phyloP scores from a whole-genome alignment of 2,113 vertebrate genomes.

The Chrysochloris asiatica region DNA sequence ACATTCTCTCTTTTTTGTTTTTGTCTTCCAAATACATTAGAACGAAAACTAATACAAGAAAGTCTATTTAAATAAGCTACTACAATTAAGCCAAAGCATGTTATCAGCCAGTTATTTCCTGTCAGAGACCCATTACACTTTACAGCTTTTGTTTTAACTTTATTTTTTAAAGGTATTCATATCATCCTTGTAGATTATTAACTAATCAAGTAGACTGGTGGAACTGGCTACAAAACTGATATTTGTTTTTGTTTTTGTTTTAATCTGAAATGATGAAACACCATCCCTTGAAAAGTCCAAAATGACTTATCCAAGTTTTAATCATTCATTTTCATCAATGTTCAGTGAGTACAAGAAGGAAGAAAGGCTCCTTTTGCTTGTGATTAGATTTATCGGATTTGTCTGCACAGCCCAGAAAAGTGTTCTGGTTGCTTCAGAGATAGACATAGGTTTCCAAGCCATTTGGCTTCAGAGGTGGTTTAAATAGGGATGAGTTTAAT shows the following conservation, averaged over 20 bases:
- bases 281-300: constrained; percentile 40
- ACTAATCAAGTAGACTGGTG: neutral
- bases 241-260: neutral
- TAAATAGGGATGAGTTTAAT: constrained; percentile 57
- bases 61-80: neutral
- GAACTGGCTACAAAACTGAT: neutral
- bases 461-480: constrained; percentile 56
- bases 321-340: neutral
- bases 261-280: neutral
- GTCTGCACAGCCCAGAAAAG: constrained; percentile 14
- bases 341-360: neutral
- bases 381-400: constrained; percentile 56
- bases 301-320: constrained; percentile 18
- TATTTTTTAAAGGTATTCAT: neutral
- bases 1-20: neutral
- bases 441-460: neutral
- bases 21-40: neutral
- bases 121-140: neutral
- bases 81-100: neutral
- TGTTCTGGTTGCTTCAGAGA: constrained; percentile 36
- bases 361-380: constrained; percentile 18
- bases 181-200: neutral
- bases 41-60: constrained; percentile 49
- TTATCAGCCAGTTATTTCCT: neutral
- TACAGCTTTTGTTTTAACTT: constrained; percentile 16